These are phyloP conservation scores for Pyrgilauda ruficollis DNA, from an alignment of 2,113 vertebrate genomes.

Conservation along the genomic window DNA sequence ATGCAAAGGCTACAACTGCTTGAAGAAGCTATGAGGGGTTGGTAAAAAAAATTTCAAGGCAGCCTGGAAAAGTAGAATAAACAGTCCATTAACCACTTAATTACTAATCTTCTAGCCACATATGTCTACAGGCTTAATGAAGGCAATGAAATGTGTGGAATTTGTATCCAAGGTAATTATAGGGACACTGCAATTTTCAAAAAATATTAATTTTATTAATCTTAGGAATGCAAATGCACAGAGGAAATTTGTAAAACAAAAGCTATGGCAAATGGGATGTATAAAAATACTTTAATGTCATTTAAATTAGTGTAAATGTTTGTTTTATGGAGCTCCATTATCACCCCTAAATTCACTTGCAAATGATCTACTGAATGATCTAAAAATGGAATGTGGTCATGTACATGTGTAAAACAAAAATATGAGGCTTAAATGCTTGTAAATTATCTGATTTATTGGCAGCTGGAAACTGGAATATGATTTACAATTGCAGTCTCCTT, in stretches of 20 bases:
- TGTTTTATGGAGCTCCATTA: not conserved
- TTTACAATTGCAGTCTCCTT: not conserved
- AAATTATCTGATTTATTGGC: not conserved
- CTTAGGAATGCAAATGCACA: not conserved
- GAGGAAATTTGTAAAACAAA: not conserved
- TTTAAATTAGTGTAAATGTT: not conserved
- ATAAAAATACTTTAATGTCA: not conserved
- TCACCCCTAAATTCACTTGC: not conserved
- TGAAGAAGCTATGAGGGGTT: not conserved
- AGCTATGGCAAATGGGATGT: not conserved
- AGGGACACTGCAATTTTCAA: not conserved
- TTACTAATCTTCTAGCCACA: not conserved
- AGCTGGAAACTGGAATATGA: not conserved
- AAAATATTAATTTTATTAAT: slow-evolving; percentile 26
- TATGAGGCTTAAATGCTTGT: not conserved
- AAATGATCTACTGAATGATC: not conserved
- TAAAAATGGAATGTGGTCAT: not conserved
- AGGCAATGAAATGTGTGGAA: not conserved
- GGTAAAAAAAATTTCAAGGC: not conserved
- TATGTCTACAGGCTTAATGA: not conserved
- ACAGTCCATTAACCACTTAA: not conserved
- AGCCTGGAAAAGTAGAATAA: not conserved
- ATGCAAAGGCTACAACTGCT: not conserved
- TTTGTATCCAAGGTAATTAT: slow-evolving; percentile 3
- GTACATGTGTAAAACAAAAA: not conserved